Conservation (phyloP, 2,797 vertebrate genomes). For the Lophius americanus region DNA sequence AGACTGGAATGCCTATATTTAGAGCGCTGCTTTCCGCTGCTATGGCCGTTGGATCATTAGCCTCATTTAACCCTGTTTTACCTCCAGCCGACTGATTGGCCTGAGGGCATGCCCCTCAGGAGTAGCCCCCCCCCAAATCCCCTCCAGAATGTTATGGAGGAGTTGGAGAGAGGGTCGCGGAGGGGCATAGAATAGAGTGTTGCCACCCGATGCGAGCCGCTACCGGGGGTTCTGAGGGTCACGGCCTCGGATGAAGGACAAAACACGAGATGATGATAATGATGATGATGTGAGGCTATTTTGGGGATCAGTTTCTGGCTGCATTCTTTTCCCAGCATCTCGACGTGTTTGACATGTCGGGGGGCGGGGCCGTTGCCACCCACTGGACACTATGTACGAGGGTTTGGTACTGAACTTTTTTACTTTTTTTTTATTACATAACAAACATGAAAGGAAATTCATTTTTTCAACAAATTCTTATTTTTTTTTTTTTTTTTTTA, state of each 20-base stretch:
- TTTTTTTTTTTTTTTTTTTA: too few species aligned
- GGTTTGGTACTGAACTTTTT: too few species aligned
- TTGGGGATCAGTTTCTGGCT: conserved; percentile 28
- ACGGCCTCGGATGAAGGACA: conserved; percentile 55
- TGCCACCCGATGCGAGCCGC: conserved; percentile 25
- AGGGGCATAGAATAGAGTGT: conserved; percentile 13
- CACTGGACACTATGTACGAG: too few species aligned
- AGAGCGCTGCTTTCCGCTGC: conserved; percentile 80
- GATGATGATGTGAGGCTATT: conserved; percentile 61
- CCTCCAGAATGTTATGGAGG: conserved; percentile 24
- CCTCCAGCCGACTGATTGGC: conserved; percentile 62
- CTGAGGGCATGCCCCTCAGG: conserved; percentile 62
- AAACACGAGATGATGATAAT: conserved; percentile 58
- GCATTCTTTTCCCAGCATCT: too few species aligned
- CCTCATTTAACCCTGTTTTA: conserved; percentile 82
- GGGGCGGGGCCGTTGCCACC: neutral
- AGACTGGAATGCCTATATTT: conserved; percentile 84
- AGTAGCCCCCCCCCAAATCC: conserved; percentile 19
- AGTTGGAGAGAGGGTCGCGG: neutral
- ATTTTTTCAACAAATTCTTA: too few species aligned
- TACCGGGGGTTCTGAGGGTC: conserved; percentile 39
- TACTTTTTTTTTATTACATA: too few species aligned
- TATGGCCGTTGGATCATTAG: conserved; percentile 83
- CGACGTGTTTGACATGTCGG: conserved; percentile 28
- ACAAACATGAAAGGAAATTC: too few species aligned